phyloP scores from a whole-genome alignment of 1,140 invertebrate genomes.

The Drosophila tani region DNA sequence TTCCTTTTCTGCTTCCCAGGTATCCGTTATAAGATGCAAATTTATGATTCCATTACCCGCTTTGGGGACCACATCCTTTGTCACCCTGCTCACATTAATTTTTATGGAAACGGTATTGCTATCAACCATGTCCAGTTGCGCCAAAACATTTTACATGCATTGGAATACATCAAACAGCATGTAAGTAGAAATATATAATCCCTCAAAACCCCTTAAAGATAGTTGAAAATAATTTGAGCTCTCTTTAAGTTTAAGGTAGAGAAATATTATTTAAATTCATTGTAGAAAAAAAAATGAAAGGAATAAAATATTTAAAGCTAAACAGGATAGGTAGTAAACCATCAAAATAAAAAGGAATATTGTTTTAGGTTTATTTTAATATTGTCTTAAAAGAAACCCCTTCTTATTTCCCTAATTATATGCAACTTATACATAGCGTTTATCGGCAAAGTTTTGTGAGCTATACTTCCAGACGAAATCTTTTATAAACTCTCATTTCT shows the following conservation, averaged over 20 bases:
- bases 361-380: no score
- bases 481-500: no score
- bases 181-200: conserved; percentile 85
- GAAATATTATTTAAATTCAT: no score
- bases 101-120: conserved; percentile 92
- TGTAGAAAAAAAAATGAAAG: neutral
- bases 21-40: conserved; percentile 34
- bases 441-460: no score
- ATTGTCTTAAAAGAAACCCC: no score
- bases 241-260: neutral
- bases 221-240: neutral
- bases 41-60: conserved; percentile 76
- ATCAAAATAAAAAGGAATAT: no score
- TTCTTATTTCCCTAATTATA: no score
- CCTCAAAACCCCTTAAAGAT: no score
- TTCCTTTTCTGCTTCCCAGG: neutral
- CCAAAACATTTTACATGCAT: conserved; percentile 93
- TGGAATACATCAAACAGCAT: conserved; percentile 94
- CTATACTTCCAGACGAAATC: no score
- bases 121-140: conserved; percentile 90
- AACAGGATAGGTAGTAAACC: no score
- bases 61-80: conserved; percentile 87
- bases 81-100: conserved; percentile 90
- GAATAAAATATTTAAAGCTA: no score
- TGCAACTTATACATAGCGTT: no score